Percentiles rank a stretch among this genome's conserved stretches.
Evolutionary conservation across 1,140 invertebrate genomes (phyloP).

Genomic region (Diorhabda carinulata): DNA sequence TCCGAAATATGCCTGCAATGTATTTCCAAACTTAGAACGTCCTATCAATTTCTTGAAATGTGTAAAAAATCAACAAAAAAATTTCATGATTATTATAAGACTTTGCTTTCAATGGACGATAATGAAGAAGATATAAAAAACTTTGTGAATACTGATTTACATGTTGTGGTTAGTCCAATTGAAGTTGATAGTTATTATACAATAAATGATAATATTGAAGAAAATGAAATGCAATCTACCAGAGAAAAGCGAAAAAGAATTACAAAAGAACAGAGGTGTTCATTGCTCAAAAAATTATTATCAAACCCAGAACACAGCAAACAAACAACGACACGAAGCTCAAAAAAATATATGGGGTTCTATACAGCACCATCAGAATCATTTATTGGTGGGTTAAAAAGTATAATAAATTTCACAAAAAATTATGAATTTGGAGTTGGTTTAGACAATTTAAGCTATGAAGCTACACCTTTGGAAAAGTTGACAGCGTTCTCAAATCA

Average conservation of each 20-base stretch:
- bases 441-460: conserved; percentile 32
- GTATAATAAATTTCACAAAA: conserved; percentile 42
- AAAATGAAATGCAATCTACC: conserved; percentile 1
- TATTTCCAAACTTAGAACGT: conserved; percentile 40
- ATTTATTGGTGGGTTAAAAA: conserved; percentile 34
- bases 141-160: conserved; percentile 39
- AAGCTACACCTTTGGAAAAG: conserved; percentile 37
- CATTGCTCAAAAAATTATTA: conserved; percentile 39
- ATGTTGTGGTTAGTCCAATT: conserved; percentile 31
- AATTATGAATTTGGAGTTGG: conserved; percentile 43
- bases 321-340: conserved; percentile 18
- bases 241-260: conserved; percentile 35
- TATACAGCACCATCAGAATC: neutral
- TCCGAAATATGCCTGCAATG: conserved; percentile 42
- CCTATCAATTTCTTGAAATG: conserved; percentile 44
- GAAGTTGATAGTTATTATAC: conserved; percentile 8
- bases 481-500: conserved; percentile 39
- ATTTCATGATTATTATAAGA: conserved; percentile 39
- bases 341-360: conserved; percentile 9
- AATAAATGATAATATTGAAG: conserved; percentile 9
- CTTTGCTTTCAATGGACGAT: conserved; percentile 32
- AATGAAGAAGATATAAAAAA: conserved; percentile 27
- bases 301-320: conserved; percentile 29
- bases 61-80: conserved; percentile 43
- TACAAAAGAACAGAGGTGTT: conserved; percentile 41